phyloP scores from a whole-genome alignment of 2,888 invertebrate genomes.

The Brenthis hecate region DNA sequence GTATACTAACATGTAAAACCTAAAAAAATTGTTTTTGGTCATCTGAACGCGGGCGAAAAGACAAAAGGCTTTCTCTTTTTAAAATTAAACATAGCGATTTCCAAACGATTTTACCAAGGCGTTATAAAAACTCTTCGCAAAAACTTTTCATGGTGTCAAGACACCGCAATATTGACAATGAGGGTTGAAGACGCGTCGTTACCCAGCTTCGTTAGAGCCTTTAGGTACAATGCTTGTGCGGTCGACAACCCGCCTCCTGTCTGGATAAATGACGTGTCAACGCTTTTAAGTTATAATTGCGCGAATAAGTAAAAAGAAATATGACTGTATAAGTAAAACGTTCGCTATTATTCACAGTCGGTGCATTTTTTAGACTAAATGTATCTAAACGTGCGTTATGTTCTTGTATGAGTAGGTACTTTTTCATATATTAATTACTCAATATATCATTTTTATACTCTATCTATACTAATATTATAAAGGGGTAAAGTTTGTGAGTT shows the following conservation, averaged over 20 bases:
- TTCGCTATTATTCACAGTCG: too few relatives aligned
- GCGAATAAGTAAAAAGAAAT: slow-evolving; percentile 10
- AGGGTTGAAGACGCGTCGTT: slow-evolving; percentile 30
- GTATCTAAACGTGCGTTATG: too few relatives aligned
- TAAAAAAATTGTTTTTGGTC: too few relatives aligned
- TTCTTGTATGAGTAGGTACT: too few relatives aligned
- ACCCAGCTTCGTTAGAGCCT: slow-evolving; percentile 29
- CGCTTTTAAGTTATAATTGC: slow-evolving; percentile 22
- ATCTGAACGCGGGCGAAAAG: too few relatives aligned
- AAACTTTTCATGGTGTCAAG: slow-evolving; percentile 26
- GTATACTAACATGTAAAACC: too few relatives aligned
- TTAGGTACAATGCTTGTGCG: slow-evolving; percentile 20
- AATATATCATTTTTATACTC: too few relatives aligned
- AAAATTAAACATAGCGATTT: slow-evolving; percentile 1
- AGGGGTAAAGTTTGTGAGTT: too few relatives aligned
- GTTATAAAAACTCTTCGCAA: slow-evolving; percentile 2
- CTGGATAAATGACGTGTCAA: slow-evolving; percentile 23
- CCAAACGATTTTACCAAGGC: slow-evolving; percentile 11
- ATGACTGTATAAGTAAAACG: neutral
- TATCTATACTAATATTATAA: too few relatives aligned
- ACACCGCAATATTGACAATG: slow-evolving; percentile 22
- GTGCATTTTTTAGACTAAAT: too few relatives aligned
- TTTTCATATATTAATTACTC: too few relatives aligned
- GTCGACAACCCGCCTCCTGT: slow-evolving; percentile 23
- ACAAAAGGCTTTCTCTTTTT: neutral